Evolutionary conservation across 2,888 invertebrate species (phyloP), one percentile per base, ranked within the genome.

Genomic region (Philaethria dido): DNA sequence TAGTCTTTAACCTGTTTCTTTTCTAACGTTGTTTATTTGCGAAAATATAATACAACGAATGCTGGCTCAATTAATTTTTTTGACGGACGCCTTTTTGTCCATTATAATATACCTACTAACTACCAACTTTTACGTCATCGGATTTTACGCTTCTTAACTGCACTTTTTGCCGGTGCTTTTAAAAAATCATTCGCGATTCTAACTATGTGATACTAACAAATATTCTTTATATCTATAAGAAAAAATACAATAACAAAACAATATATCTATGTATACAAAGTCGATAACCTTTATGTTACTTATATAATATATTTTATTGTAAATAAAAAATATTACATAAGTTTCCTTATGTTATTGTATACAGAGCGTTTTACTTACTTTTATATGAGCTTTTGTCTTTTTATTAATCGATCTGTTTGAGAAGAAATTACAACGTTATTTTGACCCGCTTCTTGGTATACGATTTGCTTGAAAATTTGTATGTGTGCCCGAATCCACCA

Each of bases 61-160:
- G 11, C 29, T 60, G 18, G 29, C 14, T 33, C 20, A 33, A 47
- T 47, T 47, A 16, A 11, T 59, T 45, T 59, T 47, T 47, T 47
- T 14, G 20, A 29, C 29, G 29, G 20, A 47, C 9, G 16, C 8
- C 20, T 60, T 60, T 60, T 60, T 60, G 60, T 60, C 18, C 45
- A 25, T 25, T 25, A 25, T 57, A 20, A 16, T 50, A 25, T 25
- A 60, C 20, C 36, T 33, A 33, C 5, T 11, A 52, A 33, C 5
- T 11, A 52, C 16, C 47, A 25, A 18, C 16, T 36, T 61, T 69
- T 60, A 63, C 68, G 72, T 72, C 70, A 70, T 67, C 50, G 70
- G 73, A 50, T 64, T 73, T 73, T 71, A 73, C 72, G 72, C 57
- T 67, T 47, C 55, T 48, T 60, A 36, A 44, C 47, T 71, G 50